Evolutionary conservation across 2,888 invertebrate genomes (phyloP), one percentile per base, ranked within the genome.

Genomic region (Zygogramma bicolorata): DNA sequence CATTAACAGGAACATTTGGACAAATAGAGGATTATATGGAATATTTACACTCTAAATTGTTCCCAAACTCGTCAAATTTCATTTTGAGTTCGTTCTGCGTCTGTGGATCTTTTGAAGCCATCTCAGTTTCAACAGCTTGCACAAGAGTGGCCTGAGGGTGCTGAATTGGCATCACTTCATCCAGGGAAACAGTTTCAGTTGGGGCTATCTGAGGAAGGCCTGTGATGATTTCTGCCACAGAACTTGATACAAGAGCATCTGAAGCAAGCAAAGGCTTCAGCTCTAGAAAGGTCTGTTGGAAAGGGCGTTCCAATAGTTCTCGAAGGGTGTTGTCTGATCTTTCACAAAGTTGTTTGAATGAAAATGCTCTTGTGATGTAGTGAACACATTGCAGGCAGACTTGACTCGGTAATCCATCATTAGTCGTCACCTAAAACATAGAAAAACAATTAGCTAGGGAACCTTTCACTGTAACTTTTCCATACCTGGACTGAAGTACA

Each of bases 311-410:
- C 38, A 86, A 73, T 31, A 86, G 73, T 53, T 84, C 82, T 62
- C 85, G 75, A 65, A 87, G 79, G 4, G 86, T 85, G 18, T 79
- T 78, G 70, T 87, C 86, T 8, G 86, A 86, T 69, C 84, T 79
- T 75, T 86, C 85, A 74, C 87, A 87, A 65, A 86, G 77, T 78
- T 86, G 85, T 78, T 85, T 86, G 77, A 87, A 87, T 3, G 84
- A 85, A 73, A 83, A 86, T 3, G 86, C 83, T 73, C 83, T 80
- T 20, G 81, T 84, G 57, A 87, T 85, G 72, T 85, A 83, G 75
- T 85, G 82, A 53, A 85, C 84, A 80, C 87, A 87, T 76, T 86
- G 85, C 27, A 82, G 67, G 75, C 87, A 87, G 3, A 87, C 83
- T 81, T 86, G 85, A 60, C 77, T 81, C 8, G 87, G 87, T 75